Conservation (phyloP, 2,888 invertebrate genomes). For the Augiades crinisus region DNA sequence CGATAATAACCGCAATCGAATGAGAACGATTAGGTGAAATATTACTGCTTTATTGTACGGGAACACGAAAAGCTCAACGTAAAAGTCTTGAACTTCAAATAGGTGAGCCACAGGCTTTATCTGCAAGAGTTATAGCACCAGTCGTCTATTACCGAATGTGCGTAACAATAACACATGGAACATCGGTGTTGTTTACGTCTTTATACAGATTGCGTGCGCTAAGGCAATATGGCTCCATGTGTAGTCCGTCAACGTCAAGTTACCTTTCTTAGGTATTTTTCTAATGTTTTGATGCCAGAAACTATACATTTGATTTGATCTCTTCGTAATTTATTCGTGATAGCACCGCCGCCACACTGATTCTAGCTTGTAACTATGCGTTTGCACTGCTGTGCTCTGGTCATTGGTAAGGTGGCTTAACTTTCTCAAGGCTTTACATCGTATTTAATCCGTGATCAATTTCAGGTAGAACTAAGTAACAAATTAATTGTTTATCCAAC, state of each 20-base stretch:
- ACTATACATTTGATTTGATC: too few relatives aligned
- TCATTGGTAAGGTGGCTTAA: too few relatives aligned
- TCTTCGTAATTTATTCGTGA: too few relatives aligned
- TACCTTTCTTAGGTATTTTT: too few relatives aligned
- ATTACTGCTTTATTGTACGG: not conserved
- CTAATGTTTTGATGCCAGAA: too few relatives aligned
- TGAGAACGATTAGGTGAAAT: conserved; percentile 5
- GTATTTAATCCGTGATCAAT: too few relatives aligned
- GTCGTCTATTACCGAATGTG: not conserved
- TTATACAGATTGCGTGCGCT: conserved; percentile 65
- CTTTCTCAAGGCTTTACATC: too few relatives aligned
- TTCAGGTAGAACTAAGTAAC: too few relatives aligned
- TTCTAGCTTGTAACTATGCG: too few relatives aligned
- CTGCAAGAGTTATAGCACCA: not conserved
- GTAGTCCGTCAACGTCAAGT: conserved; percentile 28
- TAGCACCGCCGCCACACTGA: too few relatives aligned
- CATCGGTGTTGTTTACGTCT: conserved; percentile 53
- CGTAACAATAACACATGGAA: not conserved
- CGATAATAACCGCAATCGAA: conserved; percentile 4
- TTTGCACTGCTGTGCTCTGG: too few relatives aligned
- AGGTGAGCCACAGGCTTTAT: conserved; percentile 1
- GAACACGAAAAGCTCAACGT: conserved; percentile 2
- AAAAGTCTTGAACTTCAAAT: not conserved
- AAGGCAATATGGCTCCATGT: conserved; percentile 48
- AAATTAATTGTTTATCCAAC: too few relatives aligned